A percentile compares a stretch with the other conserved stretches of the same genome.
phyloP scores from a whole-genome alignment of 2,113 vertebrate genomes.

The Paracanthobrama guichenoti region DNA sequence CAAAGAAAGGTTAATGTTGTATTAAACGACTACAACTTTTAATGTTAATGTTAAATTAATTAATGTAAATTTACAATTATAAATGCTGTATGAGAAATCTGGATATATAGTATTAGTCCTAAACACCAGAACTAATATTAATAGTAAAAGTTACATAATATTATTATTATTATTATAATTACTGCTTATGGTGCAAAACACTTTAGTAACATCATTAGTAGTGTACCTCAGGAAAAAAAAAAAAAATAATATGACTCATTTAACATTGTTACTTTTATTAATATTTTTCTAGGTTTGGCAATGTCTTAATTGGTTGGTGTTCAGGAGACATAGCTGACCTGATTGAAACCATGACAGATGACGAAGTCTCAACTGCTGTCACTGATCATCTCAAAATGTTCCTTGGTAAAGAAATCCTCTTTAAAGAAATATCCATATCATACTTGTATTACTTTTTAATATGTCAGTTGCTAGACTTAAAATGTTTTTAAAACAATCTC shows the following conservation, averaged over 20 bases:
- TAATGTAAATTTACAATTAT: too few species aligned
- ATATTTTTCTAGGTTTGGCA: slow-evolving; percentile 52
- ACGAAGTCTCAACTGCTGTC: slow-evolving; percentile 53
- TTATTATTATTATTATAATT: too few species aligned
- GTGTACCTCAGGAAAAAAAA: background rate
- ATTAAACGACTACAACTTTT: too few species aligned
- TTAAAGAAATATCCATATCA: background rate
- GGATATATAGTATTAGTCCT: too few species aligned
- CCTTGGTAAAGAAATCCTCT: slow-evolving; percentile 41
- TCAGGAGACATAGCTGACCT: slow-evolving; percentile 52
- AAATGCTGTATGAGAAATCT: too few species aligned
- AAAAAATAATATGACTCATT: background rate
- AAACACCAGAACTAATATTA: too few species aligned
- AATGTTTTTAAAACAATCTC: background rate
- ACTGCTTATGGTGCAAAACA: too few species aligned
- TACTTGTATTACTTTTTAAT: background rate
- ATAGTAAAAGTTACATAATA: too few species aligned
- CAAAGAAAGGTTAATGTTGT: slow-evolving; percentile 51
- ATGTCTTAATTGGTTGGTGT: slow-evolving; percentile 58
- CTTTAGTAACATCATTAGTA: background rate
- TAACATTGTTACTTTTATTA: background rate
- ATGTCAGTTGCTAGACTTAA: background rate
- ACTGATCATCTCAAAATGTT: slow-evolving; percentile 57
- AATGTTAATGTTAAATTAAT: too few species aligned
- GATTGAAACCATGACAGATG: slow-evolving; percentile 56